Base-by-base conservation (phyloP, 2,797 vertebrate genomes). In the Parauchenoglanis punctatus region DNA sequence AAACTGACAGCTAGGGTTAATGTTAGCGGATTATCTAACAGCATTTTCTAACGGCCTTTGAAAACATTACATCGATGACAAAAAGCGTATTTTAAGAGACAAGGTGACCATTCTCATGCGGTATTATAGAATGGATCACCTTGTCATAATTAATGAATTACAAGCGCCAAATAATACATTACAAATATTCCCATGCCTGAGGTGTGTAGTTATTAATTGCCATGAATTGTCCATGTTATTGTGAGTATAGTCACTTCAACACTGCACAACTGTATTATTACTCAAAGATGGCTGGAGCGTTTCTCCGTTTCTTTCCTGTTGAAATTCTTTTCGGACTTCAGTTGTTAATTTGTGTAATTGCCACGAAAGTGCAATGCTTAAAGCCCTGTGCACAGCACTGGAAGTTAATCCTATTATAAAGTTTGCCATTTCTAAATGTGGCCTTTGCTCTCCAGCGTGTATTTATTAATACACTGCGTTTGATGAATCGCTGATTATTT, bases 381-480 rank as follows among this genome's bases (percentile, higher is more conserved):
- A 25, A 40, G 80, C 35, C 40, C 40, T 44, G 20, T 13, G 31
- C 35, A 61, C 80, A 17, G 12, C 12, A n/a, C 2, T n/a, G 40
- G 40, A 46, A 63, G 58, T 4, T 81, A 81, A 63, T 81, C 35
- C 20, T 44, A 18, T 46, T 63, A 83, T 54, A 83, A 70, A 90
- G 40, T 88, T 86, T 0, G 23, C n/a, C 23, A 73, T 75, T 81
- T 86, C 80, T 72, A 67, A 77, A 46, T 59, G 20, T 46, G 83
- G n/a, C 40, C 54, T 83, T n/a, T 67, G 54, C 59, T 40, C 18
- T 78, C 25, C 11, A 5, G 25, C 4, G 25, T 49, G 31, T 52
- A 25, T 58, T 28, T 58, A 78, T 87, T 91, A 87, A 89, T 89
- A 88, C 44, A 56, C 35, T 68, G 44, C 5, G 40, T 87, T 56